Conservation (phyloP, 2,113 vertebrate genomes). For the Psophia crepitans region DNA sequence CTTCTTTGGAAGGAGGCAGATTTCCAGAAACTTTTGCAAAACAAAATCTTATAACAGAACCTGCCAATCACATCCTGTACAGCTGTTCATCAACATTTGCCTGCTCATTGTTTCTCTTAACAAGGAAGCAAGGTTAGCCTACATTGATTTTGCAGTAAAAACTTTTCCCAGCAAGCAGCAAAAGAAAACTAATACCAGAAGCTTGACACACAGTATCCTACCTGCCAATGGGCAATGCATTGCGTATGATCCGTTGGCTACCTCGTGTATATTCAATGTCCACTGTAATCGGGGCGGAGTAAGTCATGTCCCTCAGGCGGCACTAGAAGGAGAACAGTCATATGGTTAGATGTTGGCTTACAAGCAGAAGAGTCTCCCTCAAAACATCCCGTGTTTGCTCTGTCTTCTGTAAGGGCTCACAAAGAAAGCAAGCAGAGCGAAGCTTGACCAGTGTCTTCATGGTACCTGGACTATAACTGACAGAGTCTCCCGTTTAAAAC, state of each 20-base stretch:
- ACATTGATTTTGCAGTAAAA: background rate
- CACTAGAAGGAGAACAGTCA: conserved; percentile 76
- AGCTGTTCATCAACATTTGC: background rate
- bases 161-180: background rate
- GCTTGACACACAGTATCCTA: background rate
- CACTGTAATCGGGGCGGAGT: conserved; percentile 94
- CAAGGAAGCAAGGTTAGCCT: background rate
- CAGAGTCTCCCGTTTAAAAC: background rate
- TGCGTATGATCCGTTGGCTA: conserved; percentile 97
- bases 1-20: background rate
- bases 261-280: conserved; percentile 97
- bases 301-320: conserved; percentile 96
- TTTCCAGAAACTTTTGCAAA: background rate
- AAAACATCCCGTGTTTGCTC: background rate
- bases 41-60: background rate
- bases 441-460: background rate
- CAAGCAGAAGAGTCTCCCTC: background rate
- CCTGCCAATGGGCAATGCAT: conserved; percentile 94
- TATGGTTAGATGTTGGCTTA: background rate
- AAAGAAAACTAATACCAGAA: background rate
- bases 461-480: background rate
- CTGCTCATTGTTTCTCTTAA: background rate
- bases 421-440: background rate
- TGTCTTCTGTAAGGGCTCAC: background rate
- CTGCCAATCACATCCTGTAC: background rate